Base-by-base conservation (phyloP, 2,888 invertebrate genomes). In the Synanthedon myopaeformis region DNA sequence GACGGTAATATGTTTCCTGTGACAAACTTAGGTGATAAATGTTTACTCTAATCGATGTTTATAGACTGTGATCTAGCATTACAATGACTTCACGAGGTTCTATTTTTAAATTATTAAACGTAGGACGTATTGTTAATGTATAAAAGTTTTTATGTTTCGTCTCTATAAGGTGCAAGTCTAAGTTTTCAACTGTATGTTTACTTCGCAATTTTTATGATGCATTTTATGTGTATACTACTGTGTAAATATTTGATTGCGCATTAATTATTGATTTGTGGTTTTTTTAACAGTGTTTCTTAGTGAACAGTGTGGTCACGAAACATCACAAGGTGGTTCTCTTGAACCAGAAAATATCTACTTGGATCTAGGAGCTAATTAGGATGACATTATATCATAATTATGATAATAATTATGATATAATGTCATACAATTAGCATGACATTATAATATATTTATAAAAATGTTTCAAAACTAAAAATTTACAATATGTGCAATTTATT, bases 1-100 rank as follows among this genome's bases (percentile, higher is more conserved):
- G 35, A 10, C 79, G 74, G 56, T 56, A 63, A 71, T 61, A 57
- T 72, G 69, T 79, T 78, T 79, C 70, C 70, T 76, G 72, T 78
- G 67, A 74, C 76, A 57, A 76, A 58, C 72, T 58, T 79, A 82
- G 76, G 67, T 76, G 35, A 35, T 35, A 78, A 77, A 76, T 74
- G 73, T 82, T 75, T 49, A 76, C 70, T 75, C 72, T 75, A 55
- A 74, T 72, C 66, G 68, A 74, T 82, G 76, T 82, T 82, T 81
- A 85, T 83, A 86, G 85, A 82, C 86, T 86, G 86, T 86, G 86
- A 86, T 86, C 79, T 86, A 86, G 86, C 72, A 72, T 82, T 79
- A 85, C 35, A 35, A 35, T 35, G 35, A 35, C 79, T 86, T 84
- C 80, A 75, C 79, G 79, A 81, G 71, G 73, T 81, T 81, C 83